Conservation (phyloP, 2,888 invertebrate genomes). For the Heliconius cydno region DNA sequence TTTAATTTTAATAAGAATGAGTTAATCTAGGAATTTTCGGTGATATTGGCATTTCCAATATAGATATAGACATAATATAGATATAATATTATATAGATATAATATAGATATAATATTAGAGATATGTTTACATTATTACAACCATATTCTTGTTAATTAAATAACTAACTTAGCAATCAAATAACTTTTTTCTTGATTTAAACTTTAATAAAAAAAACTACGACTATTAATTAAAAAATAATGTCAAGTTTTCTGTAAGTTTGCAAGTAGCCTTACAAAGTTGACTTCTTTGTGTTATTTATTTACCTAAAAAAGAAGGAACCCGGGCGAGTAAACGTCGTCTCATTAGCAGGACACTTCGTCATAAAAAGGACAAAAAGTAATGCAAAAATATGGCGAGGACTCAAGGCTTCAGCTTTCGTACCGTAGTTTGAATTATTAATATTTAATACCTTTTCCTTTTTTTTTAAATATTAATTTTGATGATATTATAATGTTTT, state of each 20-base stretch:
- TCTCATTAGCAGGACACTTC: slow-evolving; percentile 51
- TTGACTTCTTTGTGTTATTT: slow-evolving; percentile 13
- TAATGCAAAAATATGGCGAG: slow-evolving; percentile 20
- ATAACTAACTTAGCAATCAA: neutral
- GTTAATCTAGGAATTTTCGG: neutral
- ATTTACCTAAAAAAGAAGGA: slow-evolving; percentile 12
- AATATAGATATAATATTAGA: neutral
- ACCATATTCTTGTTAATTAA: neutral
- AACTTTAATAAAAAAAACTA: neutral
- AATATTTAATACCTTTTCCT: neutral
- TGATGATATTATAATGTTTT: too few relatives aligned
- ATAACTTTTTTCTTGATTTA: neutral
- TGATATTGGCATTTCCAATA: neutral
- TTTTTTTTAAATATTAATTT: neutral
- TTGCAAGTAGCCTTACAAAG: neutral
- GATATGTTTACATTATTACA: neutral
- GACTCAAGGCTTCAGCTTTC: neutral
- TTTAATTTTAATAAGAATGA: neutral
- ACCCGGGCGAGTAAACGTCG: slow-evolving; percentile 39
- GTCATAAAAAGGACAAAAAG: slow-evolving; percentile 22
- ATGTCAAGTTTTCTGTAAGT: slow-evolving; percentile 4
- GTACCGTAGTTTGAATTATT: neutral
- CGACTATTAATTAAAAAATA: neutral
- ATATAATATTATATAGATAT: neutral
- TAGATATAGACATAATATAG: too few relatives aligned